These are phyloP conservation scores for Rhinichthys klamathensis DNA, from an alignment of 2,113 vertebrate species.

Conservation along the genomic window DNA sequence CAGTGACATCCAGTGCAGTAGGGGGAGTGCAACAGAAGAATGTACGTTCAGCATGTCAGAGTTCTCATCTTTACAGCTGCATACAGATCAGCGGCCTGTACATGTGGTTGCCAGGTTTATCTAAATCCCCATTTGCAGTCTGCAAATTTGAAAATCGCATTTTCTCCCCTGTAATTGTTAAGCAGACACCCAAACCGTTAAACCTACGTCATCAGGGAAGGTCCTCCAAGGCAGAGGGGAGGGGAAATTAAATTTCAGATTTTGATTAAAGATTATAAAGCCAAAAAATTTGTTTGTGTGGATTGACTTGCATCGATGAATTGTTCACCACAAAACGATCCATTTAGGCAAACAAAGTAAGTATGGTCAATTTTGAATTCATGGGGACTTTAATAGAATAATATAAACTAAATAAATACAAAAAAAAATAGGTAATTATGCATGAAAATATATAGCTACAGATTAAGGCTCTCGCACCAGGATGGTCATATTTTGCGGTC, in stretches of 20 bases:
- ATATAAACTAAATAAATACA: not conserved
- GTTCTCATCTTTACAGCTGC: too few species aligned
- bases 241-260: too few species aligned
- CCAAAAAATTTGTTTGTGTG: too few species aligned
- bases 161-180: too few species aligned
- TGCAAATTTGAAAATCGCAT: not conserved
- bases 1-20: slow-evolving; percentile 45
- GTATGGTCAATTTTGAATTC: too few species aligned
- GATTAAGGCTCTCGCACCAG: not conserved
- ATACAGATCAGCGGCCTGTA: not conserved
- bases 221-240: too few species aligned
- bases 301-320: too few species aligned
- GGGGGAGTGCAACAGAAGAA: slow-evolving; percentile 9
- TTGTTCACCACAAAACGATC: too few species aligned
- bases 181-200: too few species aligned
- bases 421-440: not conserved
- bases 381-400: not conserved
- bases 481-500: not conserved
- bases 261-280: too few species aligned
- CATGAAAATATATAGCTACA: not conserved
- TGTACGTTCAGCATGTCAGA: not conserved
- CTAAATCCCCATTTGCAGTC: not conserved
- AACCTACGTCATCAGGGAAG: too few species aligned
- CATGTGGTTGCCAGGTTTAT: slow-evolving; percentile 42
- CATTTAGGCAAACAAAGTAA: too few species aligned